Evolutionary conservation across 1,140 invertebrate species (phyloP), one percentile per base, ranked within the genome.

Genomic region (Lordiphosa collinella): DNA sequence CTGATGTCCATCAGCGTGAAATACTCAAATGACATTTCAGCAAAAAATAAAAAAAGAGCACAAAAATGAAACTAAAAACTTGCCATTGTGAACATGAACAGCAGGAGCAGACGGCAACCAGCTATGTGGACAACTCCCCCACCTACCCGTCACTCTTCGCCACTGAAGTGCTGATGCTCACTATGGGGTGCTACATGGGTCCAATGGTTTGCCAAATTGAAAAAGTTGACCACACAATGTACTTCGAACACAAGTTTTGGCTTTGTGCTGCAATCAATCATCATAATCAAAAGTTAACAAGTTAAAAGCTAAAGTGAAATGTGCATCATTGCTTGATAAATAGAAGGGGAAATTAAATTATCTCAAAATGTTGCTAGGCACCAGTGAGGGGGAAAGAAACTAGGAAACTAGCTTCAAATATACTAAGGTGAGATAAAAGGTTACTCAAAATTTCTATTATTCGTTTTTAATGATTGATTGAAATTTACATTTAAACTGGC

Each of bases 21-120:
- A 82, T 82, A 66, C 61, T 61, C 70, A 64, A 80, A 67, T 75
- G 75, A 82, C 78, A 76, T 84, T 84, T 76, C 67, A 82, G 29
- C 9, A 48, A 35, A 12, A 48, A 29, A 69, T 12, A 40, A 11
- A 37, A 22, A 10, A 25, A 50, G 16, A 34, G n/a, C n/a, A 36
- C 16, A 50, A 34, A 32, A 35, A 34, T 18, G 14, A 67, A 78
- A 80, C 71, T 82, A 82, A 75, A 80, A 80, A 80, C 53, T 71
- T 58, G 68, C 53, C 61, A 68, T 63, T 59, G 71, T 74, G 71
- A 54, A 73, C 52, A 55, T 43, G 75, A 68, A 65, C 55, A 56
- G 52, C 64, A 56, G 47, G 35, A 43, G 49, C 64, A 65, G 49
- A 49, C 49, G 64, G 36, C 64, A 63, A 37, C 53, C 36, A 55